Percentiles rank a stretch among this genome's conserved stretches.
phyloP scores from a whole-genome alignment of 2,113 vertebrate genomes.

The Nothoprocta pentlandii region DNA sequence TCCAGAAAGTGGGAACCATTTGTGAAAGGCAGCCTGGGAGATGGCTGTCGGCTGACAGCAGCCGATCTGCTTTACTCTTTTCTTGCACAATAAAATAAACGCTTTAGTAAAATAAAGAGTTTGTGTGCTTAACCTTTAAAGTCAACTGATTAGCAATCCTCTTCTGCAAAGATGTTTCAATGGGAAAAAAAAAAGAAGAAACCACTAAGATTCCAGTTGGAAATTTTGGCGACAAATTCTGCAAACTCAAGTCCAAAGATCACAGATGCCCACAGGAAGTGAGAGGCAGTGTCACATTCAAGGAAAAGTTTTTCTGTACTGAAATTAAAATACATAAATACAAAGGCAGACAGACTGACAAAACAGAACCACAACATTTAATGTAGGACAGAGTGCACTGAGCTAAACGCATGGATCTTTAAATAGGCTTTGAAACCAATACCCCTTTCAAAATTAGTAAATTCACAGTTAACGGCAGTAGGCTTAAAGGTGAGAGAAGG shows the following conservation, averaged over 20 bases:
- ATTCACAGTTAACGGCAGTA: slow-evolving; percentile 84
- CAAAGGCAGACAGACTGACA: slow-evolving; percentile 80
- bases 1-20: not conserved
- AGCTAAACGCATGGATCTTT: slow-evolving; percentile 82
- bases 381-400: slow-evolving; percentile 78
- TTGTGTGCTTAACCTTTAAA: slow-evolving; percentile 13
- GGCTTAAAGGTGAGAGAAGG: slow-evolving; percentile 97
- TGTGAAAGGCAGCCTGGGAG: slow-evolving; percentile 42
- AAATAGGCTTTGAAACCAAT: slow-evolving; percentile 80
- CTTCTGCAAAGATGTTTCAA: slow-evolving; percentile 56
- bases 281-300: slow-evolving; percentile 67
- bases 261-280: slow-evolving; percentile 28
- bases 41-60: not conserved
- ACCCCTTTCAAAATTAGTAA: slow-evolving; percentile 78
- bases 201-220: slow-evolving; percentile 45
- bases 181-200: slow-evolving; percentile 18
- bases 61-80: slow-evolving; percentile 17
- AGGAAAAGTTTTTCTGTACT: slow-evolving; percentile 75
- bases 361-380: slow-evolving; percentile 81
- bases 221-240: slow-evolving; percentile 54
- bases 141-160: slow-evolving; percentile 26
- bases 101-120: slow-evolving; percentile 8
- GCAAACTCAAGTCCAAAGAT: slow-evolving; percentile 51
- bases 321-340: slow-evolving; percentile 85
- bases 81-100: slow-evolving; percentile 46